These are phyloP conservation scores for Danionella dracula DNA, from an alignment of 2,797 vertebrate species.

Conservation along the genomic window DNA sequence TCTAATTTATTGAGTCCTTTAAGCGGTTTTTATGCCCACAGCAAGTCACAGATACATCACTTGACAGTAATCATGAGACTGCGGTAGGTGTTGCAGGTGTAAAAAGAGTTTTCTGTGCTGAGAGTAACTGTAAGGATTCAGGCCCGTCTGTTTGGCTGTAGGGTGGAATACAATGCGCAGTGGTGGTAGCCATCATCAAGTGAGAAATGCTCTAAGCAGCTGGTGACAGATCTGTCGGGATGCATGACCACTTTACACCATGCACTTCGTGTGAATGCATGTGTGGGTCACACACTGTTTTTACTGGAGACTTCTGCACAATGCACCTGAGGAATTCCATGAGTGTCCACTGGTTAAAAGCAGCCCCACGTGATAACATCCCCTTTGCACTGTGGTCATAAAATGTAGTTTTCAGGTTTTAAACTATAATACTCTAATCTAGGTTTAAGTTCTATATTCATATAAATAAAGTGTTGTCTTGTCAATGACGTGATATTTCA, in stretches of 20 bases:
- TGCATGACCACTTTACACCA: conserved; percentile 68
- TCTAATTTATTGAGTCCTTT: conserved; percentile 14
- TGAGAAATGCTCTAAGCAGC: conserved; percentile 61
- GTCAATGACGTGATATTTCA: too few species aligned
- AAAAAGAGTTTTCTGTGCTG: conserved; percentile 13
- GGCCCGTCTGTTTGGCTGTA: conserved; percentile 54
- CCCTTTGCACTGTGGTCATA: conserved; percentile 23
- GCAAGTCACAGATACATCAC: conserved; percentile 10
- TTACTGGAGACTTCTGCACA: conserved; percentile 58
- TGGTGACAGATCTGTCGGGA: conserved; percentile 68
- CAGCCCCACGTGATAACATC: conserved; percentile 17
- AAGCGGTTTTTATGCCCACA: conserved; percentile 8
- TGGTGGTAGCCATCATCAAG: conserved; percentile 63
- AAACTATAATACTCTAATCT: too few species aligned
- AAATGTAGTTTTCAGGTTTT: conserved; percentile 24
- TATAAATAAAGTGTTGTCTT: too few species aligned
- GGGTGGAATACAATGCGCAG: conserved; percentile 62
- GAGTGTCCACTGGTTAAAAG: conserved; percentile 59
- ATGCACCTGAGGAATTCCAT: conserved; percentile 62
- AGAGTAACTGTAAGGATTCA: conserved; percentile 54
- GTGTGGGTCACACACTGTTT: conserved; percentile 53
- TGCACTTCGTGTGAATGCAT: conserved; percentile 55
- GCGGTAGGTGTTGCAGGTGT: conserved; percentile 23
- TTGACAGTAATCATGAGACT: conserved; percentile 5
- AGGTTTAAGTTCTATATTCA: too few species aligned